These are phyloP conservation scores for Leptinotarsa lineolata DNA, from an alignment of 1,140 invertebrate genomes.

Conservation along the genomic window DNA sequence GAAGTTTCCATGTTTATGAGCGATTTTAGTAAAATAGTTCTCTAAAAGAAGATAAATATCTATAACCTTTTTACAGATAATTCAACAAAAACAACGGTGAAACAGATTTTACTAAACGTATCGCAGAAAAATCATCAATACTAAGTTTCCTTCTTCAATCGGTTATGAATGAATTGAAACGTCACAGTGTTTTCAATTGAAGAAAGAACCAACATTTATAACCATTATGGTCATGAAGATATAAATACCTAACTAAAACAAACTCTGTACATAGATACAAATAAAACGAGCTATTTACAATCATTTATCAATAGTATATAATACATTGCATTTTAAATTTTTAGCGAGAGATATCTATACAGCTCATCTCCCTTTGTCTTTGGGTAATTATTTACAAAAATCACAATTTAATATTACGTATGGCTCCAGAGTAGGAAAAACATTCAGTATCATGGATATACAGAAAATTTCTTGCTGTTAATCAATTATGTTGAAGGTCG, in stretches of 20 bases:
- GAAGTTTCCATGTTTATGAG: constrained; percentile 28
- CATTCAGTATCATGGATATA: not conserved
- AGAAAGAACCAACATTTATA: not conserved
- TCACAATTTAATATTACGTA: constrained; percentile 53
- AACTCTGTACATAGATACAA: constrained; percentile 30
- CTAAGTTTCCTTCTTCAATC: not conserved
- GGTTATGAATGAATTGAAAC: too few relatives aligned
- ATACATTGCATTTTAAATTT: constrained; percentile 29
- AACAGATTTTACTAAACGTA: constrained; percentile 24
- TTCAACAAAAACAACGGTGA: constrained; percentile 21
- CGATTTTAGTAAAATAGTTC: constrained; percentile 46
- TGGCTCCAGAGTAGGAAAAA: constrained; percentile 32
- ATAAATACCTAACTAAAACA: constrained; percentile 19
- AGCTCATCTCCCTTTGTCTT: constrained; percentile 21
- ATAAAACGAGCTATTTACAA: constrained; percentile 34
- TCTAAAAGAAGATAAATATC: constrained; percentile 40
- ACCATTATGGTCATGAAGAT: not conserved
- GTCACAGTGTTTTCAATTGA: not conserved
- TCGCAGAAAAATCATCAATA: not conserved
- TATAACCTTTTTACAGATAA: constrained; percentile 39
- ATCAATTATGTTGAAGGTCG: not conserved
- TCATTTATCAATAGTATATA: constrained; percentile 21
- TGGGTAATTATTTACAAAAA: constrained; percentile 49
- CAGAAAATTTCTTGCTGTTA: not conserved
- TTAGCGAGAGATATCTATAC: constrained; percentile 37